Percentiles rank a stretch among this genome's conserved stretches.
Evolutionary conservation across 1,140 invertebrate genomes (phyloP).

Genomic region (Drosophila subpulchrella): DNA sequence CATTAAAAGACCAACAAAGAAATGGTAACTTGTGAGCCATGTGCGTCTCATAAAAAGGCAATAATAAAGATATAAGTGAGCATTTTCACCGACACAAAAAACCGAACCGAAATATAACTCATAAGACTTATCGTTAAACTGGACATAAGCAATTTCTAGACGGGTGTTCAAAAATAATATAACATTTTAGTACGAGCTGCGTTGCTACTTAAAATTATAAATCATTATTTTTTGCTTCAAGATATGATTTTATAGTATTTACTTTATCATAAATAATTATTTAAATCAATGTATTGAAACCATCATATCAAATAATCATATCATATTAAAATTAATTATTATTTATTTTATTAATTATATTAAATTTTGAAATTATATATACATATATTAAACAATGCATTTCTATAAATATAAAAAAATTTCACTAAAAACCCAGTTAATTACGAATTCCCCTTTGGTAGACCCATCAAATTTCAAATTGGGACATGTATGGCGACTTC

Average conservation of each 20-base stretch:
- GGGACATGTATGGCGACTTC: slow-evolving; percentile 20
- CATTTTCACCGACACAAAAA: slow-evolving; percentile 34
- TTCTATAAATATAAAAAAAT: neutral
- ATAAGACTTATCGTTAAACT: slow-evolving; percentile 33
- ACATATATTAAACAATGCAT: too few relatives aligned
- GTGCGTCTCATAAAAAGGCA: slow-evolving; percentile 53
- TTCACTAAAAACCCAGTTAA: neutral
- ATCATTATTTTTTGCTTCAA: neutral
- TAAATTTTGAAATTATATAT: too few relatives aligned
- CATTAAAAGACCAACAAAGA: slow-evolving; percentile 20
- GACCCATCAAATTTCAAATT: slow-evolving; percentile 10
- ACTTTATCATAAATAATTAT: too few relatives aligned
- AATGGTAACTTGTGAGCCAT: slow-evolving; percentile 37
- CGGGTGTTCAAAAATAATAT: neutral
- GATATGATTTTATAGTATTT: too few relatives aligned
- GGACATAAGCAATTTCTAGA: neutral
- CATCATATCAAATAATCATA: too few relatives aligned
- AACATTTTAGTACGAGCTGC: neutral
- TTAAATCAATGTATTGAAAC: too few relatives aligned
- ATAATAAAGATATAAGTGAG: slow-evolving; percentile 53
- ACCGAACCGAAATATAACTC: slow-evolving; percentile 11
- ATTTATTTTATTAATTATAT: too few relatives aligned
- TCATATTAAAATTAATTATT: too few relatives aligned
- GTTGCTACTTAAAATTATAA: neutral
- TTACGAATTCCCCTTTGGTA: slow-evolving; percentile 9